A percentile compares a stretch with the other conserved stretches of the same genome.
phyloP scores from a whole-genome alignment of 1,140 invertebrate species.

The Panagrolaimus sp. region DNA sequence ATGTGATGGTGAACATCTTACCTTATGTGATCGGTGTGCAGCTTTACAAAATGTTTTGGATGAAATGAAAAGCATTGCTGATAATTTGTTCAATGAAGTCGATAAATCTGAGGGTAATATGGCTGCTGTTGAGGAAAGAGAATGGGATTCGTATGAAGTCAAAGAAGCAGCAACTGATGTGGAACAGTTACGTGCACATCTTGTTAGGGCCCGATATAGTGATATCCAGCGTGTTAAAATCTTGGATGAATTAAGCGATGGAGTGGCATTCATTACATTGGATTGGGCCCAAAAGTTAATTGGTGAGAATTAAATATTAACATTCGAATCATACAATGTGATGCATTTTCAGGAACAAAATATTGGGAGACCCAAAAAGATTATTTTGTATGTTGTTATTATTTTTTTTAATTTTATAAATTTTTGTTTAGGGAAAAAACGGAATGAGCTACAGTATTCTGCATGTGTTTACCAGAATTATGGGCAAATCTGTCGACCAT shows the following conservation, averaged over 20 bases:
- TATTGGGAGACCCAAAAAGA: not conserved
- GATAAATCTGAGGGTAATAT: not conserved
- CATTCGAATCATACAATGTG: too few relatives aligned
- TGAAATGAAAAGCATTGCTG: not conserved
- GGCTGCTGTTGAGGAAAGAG: not conserved
- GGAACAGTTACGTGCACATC: not conserved
- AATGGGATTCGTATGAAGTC: not conserved
- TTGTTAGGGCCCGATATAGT: not conserved
- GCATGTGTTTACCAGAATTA: not conserved
- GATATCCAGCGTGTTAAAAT: not conserved
- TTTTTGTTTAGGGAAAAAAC: too few relatives aligned
- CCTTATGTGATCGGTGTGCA: not conserved
- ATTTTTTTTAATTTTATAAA: too few relatives aligned
- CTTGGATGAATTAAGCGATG: not conserved
- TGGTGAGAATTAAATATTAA: too few relatives aligned
- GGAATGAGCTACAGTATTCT: not conserved
- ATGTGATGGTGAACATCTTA: not conserved
- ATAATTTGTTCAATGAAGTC: not conserved
- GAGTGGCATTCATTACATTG: not conserved
- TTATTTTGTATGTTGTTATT: too few relatives aligned
- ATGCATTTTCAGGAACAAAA: too few relatives aligned
- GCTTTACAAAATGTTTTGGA: not conserved
- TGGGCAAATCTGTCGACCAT: not conserved
- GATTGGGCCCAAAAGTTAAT: slow-evolving; percentile 1
- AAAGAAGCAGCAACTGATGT: not conserved